Base-by-base conservation (phyloP, 2,888 invertebrate species). In the Macaria liturata region DNA sequence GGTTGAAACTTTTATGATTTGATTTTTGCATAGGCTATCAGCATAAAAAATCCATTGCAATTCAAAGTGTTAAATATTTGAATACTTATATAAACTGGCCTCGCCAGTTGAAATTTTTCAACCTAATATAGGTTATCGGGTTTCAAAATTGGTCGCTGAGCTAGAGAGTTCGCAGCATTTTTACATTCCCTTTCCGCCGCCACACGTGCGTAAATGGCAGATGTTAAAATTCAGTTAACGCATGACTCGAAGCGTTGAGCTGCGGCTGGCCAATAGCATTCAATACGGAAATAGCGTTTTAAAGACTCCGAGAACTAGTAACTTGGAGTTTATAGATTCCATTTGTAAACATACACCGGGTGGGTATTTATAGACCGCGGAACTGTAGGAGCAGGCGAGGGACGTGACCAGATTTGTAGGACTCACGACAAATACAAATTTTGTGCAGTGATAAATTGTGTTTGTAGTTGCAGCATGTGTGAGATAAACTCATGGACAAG, bases 301-400 rank as follows among this genome's bases (percentile, higher is more conserved):
- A 65, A 57, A 49, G 62, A 67, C 65, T 67, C 62, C 64, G 56
- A 59, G 63, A 60, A 59, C 52, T 61, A 59, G 64, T 66, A 59
- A 61, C 62, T 63, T 49, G 42, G 54, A 65, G 63, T 64, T 65
- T 65, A 67, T 62, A 67, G 55, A 61, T 64, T 58, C 64, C 64
- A 62, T 67, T 67, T 65, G 67, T 67, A 61, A 57, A 61, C 65
- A 62, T 55, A 60, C 58, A 67, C 61, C 57, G 56, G 58, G 54
- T 50, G 47, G 54, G 32, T 62, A 65, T 64, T 61, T 64, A 59
- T 65, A 61, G 62, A 64, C 49, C 55, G 46, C 54, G 58, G 58
- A 50, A 59, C 52, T 40, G 48, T 51, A 49, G 52, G n/a, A 48
- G 47, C 40, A 32, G 52, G 32, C 1, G 37, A 34, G 43, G n/a